Evolutionary conservation across 2,113 vertebrate genomes (phyloP).

Genomic region (Indicator indicator): DNA sequence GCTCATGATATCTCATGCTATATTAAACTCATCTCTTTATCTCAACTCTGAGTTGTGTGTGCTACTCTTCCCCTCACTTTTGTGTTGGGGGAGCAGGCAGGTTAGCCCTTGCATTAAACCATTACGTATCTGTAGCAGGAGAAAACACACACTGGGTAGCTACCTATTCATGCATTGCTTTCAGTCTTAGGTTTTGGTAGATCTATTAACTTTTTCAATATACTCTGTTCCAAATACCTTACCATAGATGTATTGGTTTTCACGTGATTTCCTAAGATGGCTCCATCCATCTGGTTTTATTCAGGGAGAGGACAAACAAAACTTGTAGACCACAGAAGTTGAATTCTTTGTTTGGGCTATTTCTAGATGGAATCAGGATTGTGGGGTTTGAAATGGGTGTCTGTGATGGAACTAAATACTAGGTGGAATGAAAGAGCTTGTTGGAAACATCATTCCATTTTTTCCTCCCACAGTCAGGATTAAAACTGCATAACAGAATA

Average conservation of each 20-base stretch:
- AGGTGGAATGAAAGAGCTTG: too few species aligned
- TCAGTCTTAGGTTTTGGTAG: slow-evolving; percentile 9
- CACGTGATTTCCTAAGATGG: slow-evolving; percentile 30
- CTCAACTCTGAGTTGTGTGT: too few species aligned
- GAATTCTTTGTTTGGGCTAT: slow-evolving; percentile 47
- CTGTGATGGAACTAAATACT: not conserved
- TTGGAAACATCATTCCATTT: not conserved
- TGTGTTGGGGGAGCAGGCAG: too few species aligned
- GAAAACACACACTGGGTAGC: slow-evolving; percentile 8
- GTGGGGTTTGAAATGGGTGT: not conserved
- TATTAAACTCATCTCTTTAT: too few species aligned
- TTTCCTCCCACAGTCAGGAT: not conserved
- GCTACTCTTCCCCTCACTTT: too few species aligned
- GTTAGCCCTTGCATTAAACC: too few species aligned
- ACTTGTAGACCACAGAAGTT: not conserved
- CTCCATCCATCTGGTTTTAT: slow-evolving; percentile 55
- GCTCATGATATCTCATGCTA: too few species aligned
- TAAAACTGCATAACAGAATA: not conserved
- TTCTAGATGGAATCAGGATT: slow-evolving; percentile 23
- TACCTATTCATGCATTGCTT: not conserved
- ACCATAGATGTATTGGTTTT: slow-evolving; percentile 35
- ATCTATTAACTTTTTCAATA: not conserved
- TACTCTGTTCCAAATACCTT: slow-evolving; percentile 54
- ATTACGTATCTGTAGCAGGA: not conserved
- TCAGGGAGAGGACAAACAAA: slow-evolving; percentile 25